Base-by-base conservation (phyloP, 2,797 vertebrate species). In the Linurgus olivaceus region DNA sequence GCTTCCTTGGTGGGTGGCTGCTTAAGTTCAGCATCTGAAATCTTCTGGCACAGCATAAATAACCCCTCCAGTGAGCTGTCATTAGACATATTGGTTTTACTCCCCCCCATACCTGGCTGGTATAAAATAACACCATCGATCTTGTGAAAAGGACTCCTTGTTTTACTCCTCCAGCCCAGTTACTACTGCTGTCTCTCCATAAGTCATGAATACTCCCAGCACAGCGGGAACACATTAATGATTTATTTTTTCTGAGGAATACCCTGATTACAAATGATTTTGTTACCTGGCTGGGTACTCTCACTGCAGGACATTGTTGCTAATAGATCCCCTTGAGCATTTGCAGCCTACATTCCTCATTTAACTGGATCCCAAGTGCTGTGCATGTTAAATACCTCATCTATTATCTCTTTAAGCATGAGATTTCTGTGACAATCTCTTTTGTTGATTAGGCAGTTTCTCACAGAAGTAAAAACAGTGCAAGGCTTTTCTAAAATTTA, bases 291-390 rank as follows among this genome's bases (percentile, higher is more conserved):
- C 45, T 84, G 86, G 59, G 28, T 92, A 88, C 40, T 90, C 48
- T 93, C 92, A 61, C 88, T 81, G 88, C 65, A 84, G 84, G 94
- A 81, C 73, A 23, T 57, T 63, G 66, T 54, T 93, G 79, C 68
- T 97, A 97, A 95, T 96, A 92, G 88, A 95, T 86, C 50, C 95
- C 96, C 95, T 83, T 5, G 68, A 95, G 94, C 68, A 91, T 92
- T 75, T 96, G 54, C 50, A 72, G 50, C 67, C 54, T 80, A 35
- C 75, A 65, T 87, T 93, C 72, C 47, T 92, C 81, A 68, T 91
- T 90, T 93, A 96, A 84, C 86, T 82, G 67, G 73, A 95, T 95
- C 72, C 44, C 95, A 92, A 77, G 38, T 74, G 68, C 58, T 77
- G 45, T 78, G 66, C 67, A 81, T 96, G 75, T 80, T 94, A 95